Conservation (phyloP, 2,797 vertebrate genomes). For the Poecile montanus region DNA sequence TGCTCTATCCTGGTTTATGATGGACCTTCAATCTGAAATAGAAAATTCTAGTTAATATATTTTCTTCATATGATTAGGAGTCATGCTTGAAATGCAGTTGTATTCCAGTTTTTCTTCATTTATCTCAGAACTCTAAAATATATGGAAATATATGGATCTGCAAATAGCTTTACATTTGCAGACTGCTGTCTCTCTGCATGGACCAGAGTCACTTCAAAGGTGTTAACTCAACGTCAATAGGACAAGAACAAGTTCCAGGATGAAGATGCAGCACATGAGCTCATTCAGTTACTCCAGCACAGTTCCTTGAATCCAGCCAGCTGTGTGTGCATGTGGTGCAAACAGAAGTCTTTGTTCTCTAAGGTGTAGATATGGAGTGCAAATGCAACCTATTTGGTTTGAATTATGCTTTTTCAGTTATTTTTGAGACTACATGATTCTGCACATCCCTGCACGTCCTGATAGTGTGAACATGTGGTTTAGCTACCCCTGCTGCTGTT, state of each 20-base stretch:
- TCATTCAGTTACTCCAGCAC: not conserved
- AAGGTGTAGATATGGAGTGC: fast-evolving
- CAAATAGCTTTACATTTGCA: not conserved
- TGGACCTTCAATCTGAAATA: not conserved
- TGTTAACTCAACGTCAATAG: not conserved
- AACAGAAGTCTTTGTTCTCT: not conserved
- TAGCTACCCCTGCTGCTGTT: not conserved
- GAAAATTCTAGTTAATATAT: not conserved
- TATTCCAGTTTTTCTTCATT: not conserved
- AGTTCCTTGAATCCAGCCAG: not conserved
- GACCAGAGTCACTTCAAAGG: not conserved
- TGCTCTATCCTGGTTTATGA: not conserved
- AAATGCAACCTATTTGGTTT: not conserved
- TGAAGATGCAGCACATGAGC: not conserved
- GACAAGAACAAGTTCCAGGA: not conserved
- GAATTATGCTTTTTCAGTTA: not conserved
- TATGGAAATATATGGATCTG: not conserved
- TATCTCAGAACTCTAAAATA: not conserved
- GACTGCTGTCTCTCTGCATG: not conserved
- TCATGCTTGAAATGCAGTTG: not conserved
- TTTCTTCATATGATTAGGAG: not conserved
- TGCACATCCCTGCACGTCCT: fast-evolving
- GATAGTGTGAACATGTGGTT: fast-evolving
- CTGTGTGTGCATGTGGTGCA: not conserved
- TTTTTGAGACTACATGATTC: fast-evolving